Percentiles rank a stretch among this genome's conserved stretches.
These are phyloP conservation scores for Nomada hirtipes DNA, from an alignment of 2,888 invertebrate genomes.

Conservation along the genomic window DNA sequence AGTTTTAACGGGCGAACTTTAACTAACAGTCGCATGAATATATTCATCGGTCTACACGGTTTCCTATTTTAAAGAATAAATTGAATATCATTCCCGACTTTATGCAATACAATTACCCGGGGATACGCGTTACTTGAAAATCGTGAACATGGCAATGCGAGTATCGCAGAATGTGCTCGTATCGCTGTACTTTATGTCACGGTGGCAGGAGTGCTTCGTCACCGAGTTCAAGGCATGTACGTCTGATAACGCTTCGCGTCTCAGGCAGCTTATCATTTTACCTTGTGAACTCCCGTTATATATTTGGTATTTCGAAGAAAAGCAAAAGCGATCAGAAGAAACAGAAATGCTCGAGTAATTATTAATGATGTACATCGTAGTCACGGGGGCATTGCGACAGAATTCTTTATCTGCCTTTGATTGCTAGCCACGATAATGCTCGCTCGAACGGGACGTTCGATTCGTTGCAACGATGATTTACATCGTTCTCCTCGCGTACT, in stretches of 20 bases:
- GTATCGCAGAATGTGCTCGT: conserved; percentile 23
- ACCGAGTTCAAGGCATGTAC: conserved; percentile 53
- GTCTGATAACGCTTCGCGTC: conserved; percentile 43
- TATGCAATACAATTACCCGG: background rate
- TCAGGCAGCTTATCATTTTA: conserved; percentile 18
- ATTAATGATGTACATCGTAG: conserved; percentile 9
- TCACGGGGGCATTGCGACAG: conserved; percentile 30
- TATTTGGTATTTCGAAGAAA: conserved; percentile 28
- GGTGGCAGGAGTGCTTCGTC: conserved; percentile 44
- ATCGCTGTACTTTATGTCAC: conserved; percentile 27
- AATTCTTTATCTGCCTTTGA: conserved; percentile 45
- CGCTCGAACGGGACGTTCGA: conserved; percentile 10
- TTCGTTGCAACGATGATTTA: conserved; percentile 41
- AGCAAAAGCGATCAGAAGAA: background rate
- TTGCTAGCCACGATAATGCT: conserved; percentile 32
- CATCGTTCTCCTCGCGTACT: conserved; percentile 14
- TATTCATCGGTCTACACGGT: too few species aligned
- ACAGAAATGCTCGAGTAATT: conserved; percentile 28
- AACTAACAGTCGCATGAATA: too few species aligned
- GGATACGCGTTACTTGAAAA: background rate
- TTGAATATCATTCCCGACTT: background rate
- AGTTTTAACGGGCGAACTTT: too few species aligned
- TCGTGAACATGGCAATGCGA: conserved; percentile 1
- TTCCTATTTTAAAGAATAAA: too few species aligned
- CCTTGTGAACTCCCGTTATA: conserved; percentile 3